Evolutionary conservation across 2,797 vertebrate genomes (phyloP).

Genomic region (Neopelma chrysocephalum): DNA sequence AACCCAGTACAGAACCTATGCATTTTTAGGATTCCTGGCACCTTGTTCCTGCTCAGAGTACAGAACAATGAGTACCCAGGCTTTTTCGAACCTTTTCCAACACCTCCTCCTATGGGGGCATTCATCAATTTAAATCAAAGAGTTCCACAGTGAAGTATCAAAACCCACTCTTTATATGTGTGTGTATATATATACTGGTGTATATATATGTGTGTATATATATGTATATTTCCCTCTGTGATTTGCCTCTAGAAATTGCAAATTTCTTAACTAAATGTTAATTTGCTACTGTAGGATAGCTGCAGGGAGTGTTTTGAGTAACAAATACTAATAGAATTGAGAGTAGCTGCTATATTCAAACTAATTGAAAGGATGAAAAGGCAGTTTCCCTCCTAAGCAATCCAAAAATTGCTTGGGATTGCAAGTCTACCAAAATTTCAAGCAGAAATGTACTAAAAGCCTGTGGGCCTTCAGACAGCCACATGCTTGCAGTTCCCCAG

Average conservation of each 20-base stretch:
- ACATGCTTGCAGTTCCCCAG: background rate
- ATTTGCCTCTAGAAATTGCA: background rate
- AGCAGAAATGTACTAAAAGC: background rate
- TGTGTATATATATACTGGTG: fast-evolving
- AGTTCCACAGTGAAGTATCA: background rate
- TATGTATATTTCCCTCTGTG: background rate
- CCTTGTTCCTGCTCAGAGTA: background rate
- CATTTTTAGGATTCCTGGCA: background rate
- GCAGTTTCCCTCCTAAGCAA: background rate
- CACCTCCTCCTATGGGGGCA: background rate
- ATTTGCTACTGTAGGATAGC: background rate
- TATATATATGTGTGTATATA: fast-evolving
- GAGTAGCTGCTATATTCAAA: background rate
- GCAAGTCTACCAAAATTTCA: background rate
- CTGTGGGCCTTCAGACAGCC: background rate
- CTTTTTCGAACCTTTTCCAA: background rate
- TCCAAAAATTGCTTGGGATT: background rate
- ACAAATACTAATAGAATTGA: slow-evolving; percentile 24
- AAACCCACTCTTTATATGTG: background rate
- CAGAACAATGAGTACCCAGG: background rate
- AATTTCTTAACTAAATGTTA: slow-evolving; percentile 16
- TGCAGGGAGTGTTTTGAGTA: slow-evolving; percentile 26
- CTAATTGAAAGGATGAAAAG: slow-evolving; percentile 4
- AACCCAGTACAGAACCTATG: background rate
- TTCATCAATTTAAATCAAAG: background rate